Conservation (phyloP, 2,888 invertebrate genomes). For the Caenorhabditis wallacei region DNA sequence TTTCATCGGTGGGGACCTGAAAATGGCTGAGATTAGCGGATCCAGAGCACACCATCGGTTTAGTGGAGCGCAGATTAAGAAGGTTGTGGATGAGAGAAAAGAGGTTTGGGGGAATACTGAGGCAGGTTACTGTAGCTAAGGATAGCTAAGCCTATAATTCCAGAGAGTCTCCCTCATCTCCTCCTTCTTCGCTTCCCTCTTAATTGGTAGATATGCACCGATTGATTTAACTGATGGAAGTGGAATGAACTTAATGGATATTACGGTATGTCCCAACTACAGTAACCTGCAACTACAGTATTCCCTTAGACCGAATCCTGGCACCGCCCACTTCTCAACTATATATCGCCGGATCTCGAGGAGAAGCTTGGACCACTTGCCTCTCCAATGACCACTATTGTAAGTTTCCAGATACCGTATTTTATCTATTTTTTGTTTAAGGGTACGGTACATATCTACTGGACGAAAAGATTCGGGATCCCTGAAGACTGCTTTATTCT, state of each 20-base stretch:
- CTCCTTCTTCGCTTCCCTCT: slow-evolving; percentile 92
- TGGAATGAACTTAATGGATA: slow-evolving; percentile 96
- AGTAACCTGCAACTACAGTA: background rate
- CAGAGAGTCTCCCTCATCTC: slow-evolving; percentile 94
- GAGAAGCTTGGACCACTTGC: slow-evolving; percentile 87
- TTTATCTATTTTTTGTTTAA: too few relatives aligned
- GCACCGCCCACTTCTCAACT: slow-evolving; percentile 54
- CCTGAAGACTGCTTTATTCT: slow-evolving; percentile 89
- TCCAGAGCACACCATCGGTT: slow-evolving; percentile 93
- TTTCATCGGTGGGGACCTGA: slow-evolving; percentile 89
- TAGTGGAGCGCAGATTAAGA: slow-evolving; percentile 95
- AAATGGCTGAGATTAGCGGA: slow-evolving; percentile 86
- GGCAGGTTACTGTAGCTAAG: slow-evolving; percentile 81
- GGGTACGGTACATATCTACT: slow-evolving; percentile 90
- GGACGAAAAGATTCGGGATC: slow-evolving; percentile 92
- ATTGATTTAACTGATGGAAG: slow-evolving; percentile 95
- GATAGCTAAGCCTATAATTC: slow-evolving; percentile 79
- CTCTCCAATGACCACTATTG: slow-evolving; percentile 23
- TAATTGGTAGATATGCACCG: slow-evolving; percentile 92
- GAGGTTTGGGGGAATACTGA: slow-evolving; percentile 89
- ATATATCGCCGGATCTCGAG: slow-evolving; percentile 89
- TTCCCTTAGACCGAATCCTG: slow-evolving; percentile 79
- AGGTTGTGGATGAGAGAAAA: slow-evolving; percentile 89
- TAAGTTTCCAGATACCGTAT: slow-evolving; percentile 8
- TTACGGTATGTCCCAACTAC: slow-evolving; percentile 83